A percentile compares a stretch with the other conserved stretches of the same genome.
phyloP scores from a whole-genome alignment of 2,113 vertebrate species.

The Phalacrocorax carbo region DNA sequence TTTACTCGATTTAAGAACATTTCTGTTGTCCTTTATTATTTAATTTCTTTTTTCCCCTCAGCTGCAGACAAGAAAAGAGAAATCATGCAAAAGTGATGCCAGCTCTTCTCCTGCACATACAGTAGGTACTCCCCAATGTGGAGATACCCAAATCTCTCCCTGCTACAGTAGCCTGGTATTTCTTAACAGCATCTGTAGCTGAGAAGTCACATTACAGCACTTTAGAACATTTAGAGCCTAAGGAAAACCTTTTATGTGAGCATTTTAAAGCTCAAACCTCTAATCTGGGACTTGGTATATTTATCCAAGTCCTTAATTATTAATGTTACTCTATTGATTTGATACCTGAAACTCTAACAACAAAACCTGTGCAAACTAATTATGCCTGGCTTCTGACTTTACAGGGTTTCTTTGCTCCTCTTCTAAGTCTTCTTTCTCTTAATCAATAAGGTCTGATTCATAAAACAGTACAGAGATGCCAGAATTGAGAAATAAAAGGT shows the following conservation, averaged over 20 bases:
- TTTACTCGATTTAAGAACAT: neutral
- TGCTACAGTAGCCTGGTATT: constrained; percentile 28
- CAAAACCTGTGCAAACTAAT: constrained; percentile 75
- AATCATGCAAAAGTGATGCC: neutral
- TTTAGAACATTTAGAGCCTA: constrained; percentile 60
- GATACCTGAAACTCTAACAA: constrained; percentile 76
- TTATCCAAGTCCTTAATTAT: constrained; percentile 77
- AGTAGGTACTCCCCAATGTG: neutral
- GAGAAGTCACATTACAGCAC: constrained; percentile 60
- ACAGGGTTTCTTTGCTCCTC: constrained; percentile 60
- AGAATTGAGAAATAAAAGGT: constrained; percentile 35
- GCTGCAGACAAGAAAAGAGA: neutral
- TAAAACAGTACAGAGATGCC: constrained; percentile 44
- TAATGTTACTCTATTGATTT: constrained; percentile 76
- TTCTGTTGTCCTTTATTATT: neutral
- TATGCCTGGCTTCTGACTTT: constrained; percentile 69
- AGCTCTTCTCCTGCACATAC: neutral
- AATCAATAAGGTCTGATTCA: constrained; percentile 70
- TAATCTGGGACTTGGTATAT: constrained; percentile 77
- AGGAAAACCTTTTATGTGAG: constrained; percentile 62
- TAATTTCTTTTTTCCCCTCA: fast-evolving
- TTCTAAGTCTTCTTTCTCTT: constrained; percentile 47
- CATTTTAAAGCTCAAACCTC: constrained; percentile 75
- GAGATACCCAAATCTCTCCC: constrained; percentile 18
- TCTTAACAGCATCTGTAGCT: constrained; percentile 52